Percentiles rank a stretch among this genome's conserved stretches.
Conservation (phyloP, 1,140 invertebrate species). For the Drosophila seguyi region DNA sequence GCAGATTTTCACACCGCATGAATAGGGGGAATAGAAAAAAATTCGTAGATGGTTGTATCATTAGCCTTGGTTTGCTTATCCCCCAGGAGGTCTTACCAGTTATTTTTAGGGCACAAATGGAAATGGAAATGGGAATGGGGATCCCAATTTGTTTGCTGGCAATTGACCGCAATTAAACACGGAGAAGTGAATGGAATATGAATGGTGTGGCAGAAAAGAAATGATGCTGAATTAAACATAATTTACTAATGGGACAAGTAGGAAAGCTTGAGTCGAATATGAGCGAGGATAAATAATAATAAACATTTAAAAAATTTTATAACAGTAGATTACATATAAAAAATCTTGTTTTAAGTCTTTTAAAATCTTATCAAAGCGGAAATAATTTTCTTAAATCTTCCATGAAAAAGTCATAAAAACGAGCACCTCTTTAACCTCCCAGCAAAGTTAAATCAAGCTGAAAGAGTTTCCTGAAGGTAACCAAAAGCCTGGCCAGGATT, state of each 20-base stretch:
- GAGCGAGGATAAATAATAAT: no score
- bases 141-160: constrained; percentile 25
- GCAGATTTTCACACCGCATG: constrained; percentile 57
- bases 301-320: no score
- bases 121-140: constrained; percentile 34
- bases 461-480: neutral
- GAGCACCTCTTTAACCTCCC: neutral
- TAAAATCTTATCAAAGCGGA: no score
- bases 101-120: constrained; percentile 43
- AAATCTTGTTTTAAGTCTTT: no score
- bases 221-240: neutral
- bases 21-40: neutral
- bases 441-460: constrained; percentile 1
- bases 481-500: constrained; percentile 12
- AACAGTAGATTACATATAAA: no score
- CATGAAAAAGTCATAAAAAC: neutral
- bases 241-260: constrained; percentile 7
- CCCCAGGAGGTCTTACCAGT: constrained; percentile 48
- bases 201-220: constrained; percentile 7
- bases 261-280: neutral
- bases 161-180: constrained; percentile 53
- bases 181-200: constrained; percentile 56
- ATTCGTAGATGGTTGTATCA: constrained; percentile 41
- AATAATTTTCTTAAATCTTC: neutral
- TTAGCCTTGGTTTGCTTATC: constrained; percentile 57